phyloP scores from a whole-genome alignment of 2,888 invertebrate genomes.

The Smittia sp. region DNA sequence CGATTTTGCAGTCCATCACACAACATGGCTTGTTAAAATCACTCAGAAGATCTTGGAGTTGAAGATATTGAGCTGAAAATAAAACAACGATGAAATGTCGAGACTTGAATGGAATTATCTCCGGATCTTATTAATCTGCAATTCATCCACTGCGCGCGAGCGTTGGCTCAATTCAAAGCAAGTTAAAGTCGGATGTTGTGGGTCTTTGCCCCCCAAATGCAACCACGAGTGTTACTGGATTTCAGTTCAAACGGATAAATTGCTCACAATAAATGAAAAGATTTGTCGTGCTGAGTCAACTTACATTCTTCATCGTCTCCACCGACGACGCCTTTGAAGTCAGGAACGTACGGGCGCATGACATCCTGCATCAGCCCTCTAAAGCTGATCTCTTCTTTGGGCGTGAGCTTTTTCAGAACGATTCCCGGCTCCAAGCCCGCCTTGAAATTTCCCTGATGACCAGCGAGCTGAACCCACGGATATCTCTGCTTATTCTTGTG shows the following conservation, averaged over 20 bases:
- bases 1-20: conserved; percentile 97
- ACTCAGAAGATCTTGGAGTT: conserved; percentile 87
- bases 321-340: conserved; percentile 79
- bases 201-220: no score
- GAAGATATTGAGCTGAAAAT: conserved; percentile 65
- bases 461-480: conserved; percentile 95
- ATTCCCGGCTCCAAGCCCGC: conserved; percentile 92
- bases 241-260: no score
- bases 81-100: conserved; percentile 43
- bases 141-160: no score
- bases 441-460: conserved; percentile 93
- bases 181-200: no score
- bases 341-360: conserved; percentile 85
- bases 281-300: conserved; percentile 44
- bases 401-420: conserved; percentile 87
- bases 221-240: no score
- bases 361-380: conserved; percentile 81
- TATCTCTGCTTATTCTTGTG: conserved; percentile 88
- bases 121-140: no score
- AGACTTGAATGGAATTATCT: conserved; percentile 46
- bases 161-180: no score
- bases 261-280: no score
- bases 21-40: conserved; percentile 87
- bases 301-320: conserved; percentile 72
- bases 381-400: conserved; percentile 69